These are phyloP conservation scores for Trinorchestia longiramus DNA, from an alignment of 1,140 invertebrate genomes.

Conservation along the genomic window DNA sequence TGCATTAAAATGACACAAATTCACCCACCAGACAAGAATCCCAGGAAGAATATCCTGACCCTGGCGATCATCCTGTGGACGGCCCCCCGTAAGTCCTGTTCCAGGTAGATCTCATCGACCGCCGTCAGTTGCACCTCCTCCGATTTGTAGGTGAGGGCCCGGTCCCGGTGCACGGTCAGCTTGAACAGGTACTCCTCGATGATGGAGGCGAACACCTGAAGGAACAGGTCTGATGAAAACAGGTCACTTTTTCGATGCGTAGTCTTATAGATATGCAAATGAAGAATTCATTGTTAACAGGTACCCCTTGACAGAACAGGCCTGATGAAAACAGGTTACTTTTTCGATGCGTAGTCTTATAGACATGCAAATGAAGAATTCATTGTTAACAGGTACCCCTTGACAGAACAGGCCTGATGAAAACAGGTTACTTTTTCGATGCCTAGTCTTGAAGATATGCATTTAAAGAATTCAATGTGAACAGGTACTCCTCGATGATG, in stretches of 20 bases:
- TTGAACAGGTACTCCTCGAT: slow-evolving; percentile 78
- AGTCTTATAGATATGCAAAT: slow-evolving; percentile 51
- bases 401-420: slow-evolving; percentile 55
- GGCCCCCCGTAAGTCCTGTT: slow-evolving; percentile 87
- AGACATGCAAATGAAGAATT: too few species aligned
- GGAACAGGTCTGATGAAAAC: not conserved
- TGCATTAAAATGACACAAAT: not conserved
- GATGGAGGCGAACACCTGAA: slow-evolving; percentile 63
- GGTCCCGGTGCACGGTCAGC: slow-evolving; percentile 84
- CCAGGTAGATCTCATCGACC: slow-evolving; percentile 95
- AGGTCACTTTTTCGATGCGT: too few species aligned
- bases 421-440: too few species aligned
- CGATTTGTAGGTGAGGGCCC: slow-evolving; percentile 94
- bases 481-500: slow-evolving; percentile 74
- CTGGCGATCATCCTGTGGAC: slow-evolving; percentile 94
- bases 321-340: too few species aligned
- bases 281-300: slow-evolving; percentile 77
- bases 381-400: slow-evolving; percentile 80
- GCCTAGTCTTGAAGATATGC: too few species aligned
- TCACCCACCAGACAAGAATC: slow-evolving; percentile 79
- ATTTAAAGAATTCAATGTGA: too few species aligned
- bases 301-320: slow-evolving; percentile 68
- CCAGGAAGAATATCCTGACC: slow-evolving; percentile 94
- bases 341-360: too few species aligned
- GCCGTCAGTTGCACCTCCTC: slow-evolving; percentile 97